Evolutionary conservation across 2,888 invertebrate genomes (phyloP).

Genomic region (Apamea sordens): DNA sequence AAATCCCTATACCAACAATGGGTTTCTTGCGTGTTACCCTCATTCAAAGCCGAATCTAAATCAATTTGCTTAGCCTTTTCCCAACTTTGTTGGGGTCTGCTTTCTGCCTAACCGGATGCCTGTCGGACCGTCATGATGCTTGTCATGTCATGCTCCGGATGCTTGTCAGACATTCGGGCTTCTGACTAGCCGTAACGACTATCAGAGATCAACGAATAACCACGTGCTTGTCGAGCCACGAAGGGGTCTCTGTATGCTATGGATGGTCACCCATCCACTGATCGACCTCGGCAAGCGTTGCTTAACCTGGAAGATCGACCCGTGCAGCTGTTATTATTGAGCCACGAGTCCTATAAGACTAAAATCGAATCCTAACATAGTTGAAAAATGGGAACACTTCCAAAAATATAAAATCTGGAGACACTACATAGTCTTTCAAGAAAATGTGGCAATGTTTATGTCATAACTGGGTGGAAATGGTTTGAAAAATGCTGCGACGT

Average conservation of each 20-base stretch:
- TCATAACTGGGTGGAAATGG: slow-evolving; percentile 60
- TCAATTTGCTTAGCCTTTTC: neutral
- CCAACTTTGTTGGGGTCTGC: neutral
- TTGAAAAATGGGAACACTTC: neutral
- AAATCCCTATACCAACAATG: neutral
- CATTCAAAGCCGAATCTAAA: neutral
- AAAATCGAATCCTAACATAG: neutral
- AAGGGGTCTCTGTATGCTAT: neutral
- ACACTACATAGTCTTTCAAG: slow-evolving; percentile 46
- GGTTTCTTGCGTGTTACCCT: neutral
- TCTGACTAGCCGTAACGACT: neutral
- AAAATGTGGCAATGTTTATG: slow-evolving; percentile 44
- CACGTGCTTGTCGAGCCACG: neutral
- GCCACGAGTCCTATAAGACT: neutral
- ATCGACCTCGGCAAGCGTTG: neutral
- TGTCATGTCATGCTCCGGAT: neutral
- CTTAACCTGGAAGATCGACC: neutral
- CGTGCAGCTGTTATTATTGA: neutral
- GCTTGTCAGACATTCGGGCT: neutral
- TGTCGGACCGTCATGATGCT: neutral
- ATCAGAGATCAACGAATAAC: neutral
- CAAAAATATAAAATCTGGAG: slow-evolving; percentile 28
- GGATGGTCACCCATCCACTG: neutral
- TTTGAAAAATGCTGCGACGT: slow-evolving; percentile 56
- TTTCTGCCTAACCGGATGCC: neutral